phyloP scores from a whole-genome alignment of 2,888 invertebrate genomes.

The Geotrupes spiniger region DNA sequence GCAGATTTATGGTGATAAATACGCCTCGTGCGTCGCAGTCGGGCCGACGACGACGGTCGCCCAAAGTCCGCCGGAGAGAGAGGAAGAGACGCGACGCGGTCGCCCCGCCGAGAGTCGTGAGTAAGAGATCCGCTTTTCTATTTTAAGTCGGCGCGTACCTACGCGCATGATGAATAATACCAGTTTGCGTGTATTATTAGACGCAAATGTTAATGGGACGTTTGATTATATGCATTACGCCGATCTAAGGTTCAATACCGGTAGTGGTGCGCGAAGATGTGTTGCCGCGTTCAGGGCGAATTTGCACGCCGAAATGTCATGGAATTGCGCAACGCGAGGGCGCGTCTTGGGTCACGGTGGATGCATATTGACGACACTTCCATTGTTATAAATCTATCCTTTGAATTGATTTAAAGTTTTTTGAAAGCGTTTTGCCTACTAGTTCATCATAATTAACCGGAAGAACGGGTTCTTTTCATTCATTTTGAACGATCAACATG shows the following conservation, averaged over 20 bases:
- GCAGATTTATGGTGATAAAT: conserved; percentile 21
- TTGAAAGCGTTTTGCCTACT: too few species aligned
- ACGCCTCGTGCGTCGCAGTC: conserved; percentile 9
- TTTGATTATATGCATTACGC: conserved; percentile 17
- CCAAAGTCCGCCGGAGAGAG: too few species aligned
- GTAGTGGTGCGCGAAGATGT: conserved; percentile 20
- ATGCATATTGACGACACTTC: too few species aligned
- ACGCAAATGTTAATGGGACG: conserved; percentile 20
- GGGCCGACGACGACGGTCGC: conserved; percentile 1
- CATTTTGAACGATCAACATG: too few species aligned
- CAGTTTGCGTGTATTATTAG: conserved; percentile 17
- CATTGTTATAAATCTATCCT: too few species aligned
- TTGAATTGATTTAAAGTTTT: too few species aligned
- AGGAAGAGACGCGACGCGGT: neutral
- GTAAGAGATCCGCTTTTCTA: conserved; percentile 11
- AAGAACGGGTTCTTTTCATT: too few species aligned
- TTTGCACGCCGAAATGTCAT: conserved; percentile 16
- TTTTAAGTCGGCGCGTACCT: conserved; percentile 9
- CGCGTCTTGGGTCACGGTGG: conserved; percentile 1
- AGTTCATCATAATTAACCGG: too few species aligned
- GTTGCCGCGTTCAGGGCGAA: neutral
- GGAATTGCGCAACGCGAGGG: conserved; percentile 3
- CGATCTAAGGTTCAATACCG: conserved; percentile 18
- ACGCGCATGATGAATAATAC: conserved; percentile 17
- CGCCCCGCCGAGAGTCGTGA: conserved; percentile 6